A percentile compares a stretch with the other conserved stretches of the same genome.
Evolutionary conservation across 2,113 vertebrate species (phyloP).

Genomic region (Bambusicola thoracicus): DNA sequence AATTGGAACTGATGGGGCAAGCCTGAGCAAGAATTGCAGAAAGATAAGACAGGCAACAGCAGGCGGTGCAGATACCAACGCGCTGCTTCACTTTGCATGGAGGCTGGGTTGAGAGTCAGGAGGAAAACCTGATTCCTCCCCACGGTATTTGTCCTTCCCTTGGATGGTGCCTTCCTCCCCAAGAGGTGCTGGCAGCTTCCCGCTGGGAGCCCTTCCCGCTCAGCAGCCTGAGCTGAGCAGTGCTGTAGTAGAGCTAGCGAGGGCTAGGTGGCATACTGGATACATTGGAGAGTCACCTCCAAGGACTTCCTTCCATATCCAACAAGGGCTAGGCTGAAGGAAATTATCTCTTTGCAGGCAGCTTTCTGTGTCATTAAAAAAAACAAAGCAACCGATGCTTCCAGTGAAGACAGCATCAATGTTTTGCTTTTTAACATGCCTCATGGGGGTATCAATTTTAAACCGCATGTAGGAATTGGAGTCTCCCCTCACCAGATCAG

Average conservation of each 20-base stretch:
- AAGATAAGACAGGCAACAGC: background rate
- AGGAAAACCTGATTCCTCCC: background rate
- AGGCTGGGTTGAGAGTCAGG: background rate
- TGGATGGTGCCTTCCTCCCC: background rate
- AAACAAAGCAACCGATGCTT: slow-evolving; percentile 59
- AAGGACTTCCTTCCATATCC: slow-evolving; percentile 51
- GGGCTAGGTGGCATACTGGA: slow-evolving; percentile 83
- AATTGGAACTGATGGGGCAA: background rate
- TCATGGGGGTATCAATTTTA: slow-evolving; percentile 68
- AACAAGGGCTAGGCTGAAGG: slow-evolving; percentile 51
- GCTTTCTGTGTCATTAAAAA: slow-evolving; percentile 68
- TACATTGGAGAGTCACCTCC: slow-evolving; percentile 69
- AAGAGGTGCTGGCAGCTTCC: background rate
- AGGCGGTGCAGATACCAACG: background rate
- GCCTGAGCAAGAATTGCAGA: background rate
- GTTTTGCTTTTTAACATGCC: slow-evolving; percentile 71
- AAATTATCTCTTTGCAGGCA: slow-evolving; percentile 61
- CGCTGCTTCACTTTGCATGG: background rate
- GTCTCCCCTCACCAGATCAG: slow-evolving; percentile 45
- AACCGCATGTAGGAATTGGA: slow-evolving; percentile 55
- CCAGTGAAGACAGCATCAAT: slow-evolving; percentile 70
- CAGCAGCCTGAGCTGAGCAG: background rate
- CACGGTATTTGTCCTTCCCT: background rate
- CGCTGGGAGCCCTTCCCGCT: background rate
- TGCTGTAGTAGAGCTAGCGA: slow-evolving; percentile 67